Evolutionary conservation across 2,113 vertebrate species (phyloP).

Genomic region (Electrona antarctica): DNA sequence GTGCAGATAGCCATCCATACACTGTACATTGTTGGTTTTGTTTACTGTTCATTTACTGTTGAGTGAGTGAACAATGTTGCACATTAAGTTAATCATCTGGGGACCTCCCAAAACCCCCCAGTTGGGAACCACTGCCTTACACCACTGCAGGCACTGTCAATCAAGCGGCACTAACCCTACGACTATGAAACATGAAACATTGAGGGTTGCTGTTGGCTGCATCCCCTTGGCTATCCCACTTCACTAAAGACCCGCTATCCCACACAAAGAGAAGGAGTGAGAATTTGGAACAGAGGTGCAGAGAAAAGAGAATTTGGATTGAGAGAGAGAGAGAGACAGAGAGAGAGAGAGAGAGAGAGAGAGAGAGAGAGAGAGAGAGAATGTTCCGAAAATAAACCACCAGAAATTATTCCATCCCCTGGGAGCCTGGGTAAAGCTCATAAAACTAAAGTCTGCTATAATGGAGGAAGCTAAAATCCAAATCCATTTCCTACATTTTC

Average conservation of each 20-base stretch:
- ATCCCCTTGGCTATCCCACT: slow-evolving; percentile 34
- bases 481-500: slow-evolving; percentile 73
- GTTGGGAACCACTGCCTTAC: slow-evolving; percentile 4
- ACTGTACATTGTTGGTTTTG: background rate
- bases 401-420: slow-evolving; percentile 82
- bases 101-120: background rate
- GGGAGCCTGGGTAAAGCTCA: slow-evolving; percentile 86
- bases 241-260: slow-evolving; percentile 44
- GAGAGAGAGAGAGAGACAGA: slow-evolving; percentile 49
- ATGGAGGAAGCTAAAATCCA: slow-evolving; percentile 73
- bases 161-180: slow-evolving; percentile 50
- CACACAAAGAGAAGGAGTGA: slow-evolving; percentile 37
- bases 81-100: slow-evolving; percentile 25
- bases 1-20: background rate
- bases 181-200: slow-evolving; percentile 55
- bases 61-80: slow-evolving; percentile 20
- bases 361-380: slow-evolving; percentile 61
- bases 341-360: slow-evolving; percentile 77
- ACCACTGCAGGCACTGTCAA: slow-evolving; percentile 52
- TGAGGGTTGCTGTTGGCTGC: slow-evolving; percentile 56
- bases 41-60: slow-evolving; percentile 2
- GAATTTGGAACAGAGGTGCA: slow-evolving; percentile 51
- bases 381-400: slow-evolving; percentile 81
- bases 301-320: slow-evolving; percentile 34
- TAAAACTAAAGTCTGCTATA: slow-evolving; percentile 83